Base-by-base conservation (phyloP, 1,140 invertebrate species). In the Metopolophium dirhodum region DNA sequence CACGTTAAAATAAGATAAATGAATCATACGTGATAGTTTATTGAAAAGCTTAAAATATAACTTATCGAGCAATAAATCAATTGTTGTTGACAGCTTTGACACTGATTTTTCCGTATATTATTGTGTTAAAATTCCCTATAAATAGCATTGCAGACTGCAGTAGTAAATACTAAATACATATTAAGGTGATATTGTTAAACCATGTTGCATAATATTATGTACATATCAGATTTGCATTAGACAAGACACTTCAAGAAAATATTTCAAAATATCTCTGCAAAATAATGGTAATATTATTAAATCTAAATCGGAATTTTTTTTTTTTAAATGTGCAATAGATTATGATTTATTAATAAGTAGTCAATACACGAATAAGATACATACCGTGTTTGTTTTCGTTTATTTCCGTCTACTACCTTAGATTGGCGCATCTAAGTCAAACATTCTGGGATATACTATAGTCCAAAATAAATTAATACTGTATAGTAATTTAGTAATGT, bases 271-370 rank as follows among this genome's bases (percentile, higher is more conserved):
- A 54, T 26, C 9, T 26, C 22, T 89, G 0, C 86, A 51, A 88
- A 88, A 88, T 88, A 51, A 88, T 88, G 86, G 85, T 87, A 47
- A 85, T 85, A 85, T 85, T 4, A 41, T 47, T 47, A 9, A 83
- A 77, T n/a, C n/a, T 77, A 68, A 30, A 9, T 41, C 2, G n/a
- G 61, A n/a, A 68, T 68, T 77, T 77, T 8, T 68, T 30, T 30
- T 30, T 68, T 51, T 18, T 6, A 77, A 77, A 77, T n/a, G 6
- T 77, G 18, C 6, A 77, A 77, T 77, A 77, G 7, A 30, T n/a
- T 18, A 77, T 77, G 14, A 77, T 77, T 77, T 77, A 77, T n/a
- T 77, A 14, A n/a, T n/a, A n/a, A 77, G n/a, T 77, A 77, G 30
- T 20, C 18, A 68, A 77, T n/a, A n/a, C n/a, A n/a, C 11, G 26